Percentiles rank a stretch among this genome's conserved stretches.
These are phyloP conservation scores for Trogon melanurus DNA, from an alignment of 2,113 vertebrate species.

Conservation along the genomic window DNA sequence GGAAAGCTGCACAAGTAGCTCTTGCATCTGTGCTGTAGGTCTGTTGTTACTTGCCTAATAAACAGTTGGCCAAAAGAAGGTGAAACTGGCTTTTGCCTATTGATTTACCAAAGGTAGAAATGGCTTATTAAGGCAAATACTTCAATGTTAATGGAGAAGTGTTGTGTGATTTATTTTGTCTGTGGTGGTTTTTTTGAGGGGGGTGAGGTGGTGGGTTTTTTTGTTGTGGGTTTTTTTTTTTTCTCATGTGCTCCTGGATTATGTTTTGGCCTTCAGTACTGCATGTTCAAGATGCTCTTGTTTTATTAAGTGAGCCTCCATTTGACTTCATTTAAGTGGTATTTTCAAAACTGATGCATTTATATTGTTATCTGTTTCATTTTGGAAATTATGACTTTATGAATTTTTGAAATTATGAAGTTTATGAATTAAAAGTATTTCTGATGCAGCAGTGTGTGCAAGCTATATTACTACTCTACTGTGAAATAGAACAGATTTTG, in stretches of 20 bases:
- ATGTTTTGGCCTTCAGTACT: background rate
- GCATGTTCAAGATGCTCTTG: background rate
- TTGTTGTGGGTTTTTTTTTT: background rate
- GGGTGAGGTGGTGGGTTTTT: background rate
- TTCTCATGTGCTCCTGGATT: background rate
- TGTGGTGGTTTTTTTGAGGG: too few relatives aligned
- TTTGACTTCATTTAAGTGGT: background rate
- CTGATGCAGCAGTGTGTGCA: background rate
- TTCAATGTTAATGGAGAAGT: background rate
- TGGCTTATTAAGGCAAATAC: background rate
- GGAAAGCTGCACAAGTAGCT: background rate
- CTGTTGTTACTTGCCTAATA: background rate
- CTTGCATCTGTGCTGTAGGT: background rate
- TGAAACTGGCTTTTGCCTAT: background rate
- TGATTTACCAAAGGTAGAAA: background rate
- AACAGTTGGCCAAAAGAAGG: background rate
- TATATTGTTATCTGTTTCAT: background rate
- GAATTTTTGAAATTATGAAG: too few relatives aligned
- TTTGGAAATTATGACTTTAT: background rate
- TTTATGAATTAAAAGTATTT: background rate
- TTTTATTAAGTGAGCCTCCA: background rate
- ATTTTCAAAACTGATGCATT: background rate
- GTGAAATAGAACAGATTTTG: background rate
- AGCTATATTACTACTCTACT: background rate
- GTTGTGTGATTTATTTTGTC: background rate